A percentile compares a stretch with the other conserved stretches of the same genome.
Conservation (phyloP, 2,797 vertebrate species). For the Syndactyla subalaris region DNA sequence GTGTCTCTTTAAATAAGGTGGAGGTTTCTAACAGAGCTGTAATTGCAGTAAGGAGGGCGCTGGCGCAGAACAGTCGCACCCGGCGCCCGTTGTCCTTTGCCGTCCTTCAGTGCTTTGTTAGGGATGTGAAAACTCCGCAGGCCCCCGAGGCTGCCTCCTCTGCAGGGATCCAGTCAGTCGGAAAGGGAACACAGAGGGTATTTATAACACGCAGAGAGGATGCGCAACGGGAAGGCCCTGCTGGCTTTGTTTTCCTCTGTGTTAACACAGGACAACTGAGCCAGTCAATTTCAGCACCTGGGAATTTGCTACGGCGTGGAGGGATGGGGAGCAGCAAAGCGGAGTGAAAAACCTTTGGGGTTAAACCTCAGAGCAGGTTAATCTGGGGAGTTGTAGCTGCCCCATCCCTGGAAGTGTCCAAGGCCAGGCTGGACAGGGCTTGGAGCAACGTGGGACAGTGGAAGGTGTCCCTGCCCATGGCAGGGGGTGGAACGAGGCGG, state of each 20-base stretch:
- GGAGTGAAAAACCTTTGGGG: not conserved
- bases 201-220: not conserved
- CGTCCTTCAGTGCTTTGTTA: constrained; percentile 50
- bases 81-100: constrained; percentile 26
- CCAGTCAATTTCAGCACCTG: not conserved
- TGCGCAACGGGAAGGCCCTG: accelerated
- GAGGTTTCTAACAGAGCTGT: constrained; percentile 10
- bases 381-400: not conserved
- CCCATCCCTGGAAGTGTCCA: not conserved
- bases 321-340: not conserved
- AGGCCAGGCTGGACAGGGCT: accelerated
- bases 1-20: constrained; percentile 62
- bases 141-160: constrained; percentile 41
- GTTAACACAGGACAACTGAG: not conserved
- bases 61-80: constrained; percentile 29
- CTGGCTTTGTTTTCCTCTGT: not conserved
- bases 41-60: constrained; percentile 43
- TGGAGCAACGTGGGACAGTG: not conserved
- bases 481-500: accelerated
- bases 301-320: not conserved
- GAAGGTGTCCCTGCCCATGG: not conserved
- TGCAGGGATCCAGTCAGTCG: constrained; percentile 8
- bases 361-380: not conserved
- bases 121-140: constrained; percentile 27
- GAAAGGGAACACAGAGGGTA: constrained; percentile 34